A percentile compares a stretch with the other conserved stretches of the same genome.
phyloP scores from a whole-genome alignment of 64 coral and sea anemone species.

The Stichodactyla helianthus region DNA sequence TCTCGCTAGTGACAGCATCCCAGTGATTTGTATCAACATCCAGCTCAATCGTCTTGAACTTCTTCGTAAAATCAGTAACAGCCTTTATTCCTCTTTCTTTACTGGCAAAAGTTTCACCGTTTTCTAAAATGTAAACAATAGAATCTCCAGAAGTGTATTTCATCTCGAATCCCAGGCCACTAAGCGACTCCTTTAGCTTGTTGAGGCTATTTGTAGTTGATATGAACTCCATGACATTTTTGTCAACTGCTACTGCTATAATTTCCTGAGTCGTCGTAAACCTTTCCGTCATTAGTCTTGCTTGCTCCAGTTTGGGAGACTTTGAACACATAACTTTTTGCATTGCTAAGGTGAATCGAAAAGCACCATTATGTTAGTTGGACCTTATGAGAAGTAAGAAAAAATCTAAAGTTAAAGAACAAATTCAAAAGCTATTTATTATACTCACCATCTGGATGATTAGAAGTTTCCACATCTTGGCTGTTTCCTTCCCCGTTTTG shows the following conservation, averaged over 20 bases:
- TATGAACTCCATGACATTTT: constrained; percentile 11
- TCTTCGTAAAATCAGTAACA: not conserved
- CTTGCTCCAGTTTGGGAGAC: not conserved
- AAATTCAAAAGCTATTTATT: too few relatives aligned
- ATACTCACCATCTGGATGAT: not conserved
- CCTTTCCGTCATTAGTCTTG: not conserved
- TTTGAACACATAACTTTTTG: not conserved
- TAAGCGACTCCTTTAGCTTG: not conserved
- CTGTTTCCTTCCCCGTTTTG: not conserved
- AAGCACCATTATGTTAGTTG: not conserved
- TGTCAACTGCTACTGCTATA: not conserved
- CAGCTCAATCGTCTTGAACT: not conserved
- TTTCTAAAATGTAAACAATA: not conserved
- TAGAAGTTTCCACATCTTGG: too few relatives aligned
- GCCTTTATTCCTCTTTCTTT: not conserved
- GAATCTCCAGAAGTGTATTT: not conserved
- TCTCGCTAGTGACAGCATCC: not conserved
- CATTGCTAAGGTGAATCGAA: not conserved
- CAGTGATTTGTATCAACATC: not conserved
- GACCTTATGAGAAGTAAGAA: too few relatives aligned
- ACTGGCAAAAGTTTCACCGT: not conserved
- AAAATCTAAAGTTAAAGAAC: not conserved
- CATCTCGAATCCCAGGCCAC: not conserved
- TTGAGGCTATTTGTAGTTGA: too few relatives aligned
- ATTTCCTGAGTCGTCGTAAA: not conserved